Percentiles rank a stretch among this genome's conserved stretches.
These are phyloP conservation scores for Oscheius sp. DNA, from an alignment of 2,888 invertebrate genomes.

Conservation along the genomic window DNA sequence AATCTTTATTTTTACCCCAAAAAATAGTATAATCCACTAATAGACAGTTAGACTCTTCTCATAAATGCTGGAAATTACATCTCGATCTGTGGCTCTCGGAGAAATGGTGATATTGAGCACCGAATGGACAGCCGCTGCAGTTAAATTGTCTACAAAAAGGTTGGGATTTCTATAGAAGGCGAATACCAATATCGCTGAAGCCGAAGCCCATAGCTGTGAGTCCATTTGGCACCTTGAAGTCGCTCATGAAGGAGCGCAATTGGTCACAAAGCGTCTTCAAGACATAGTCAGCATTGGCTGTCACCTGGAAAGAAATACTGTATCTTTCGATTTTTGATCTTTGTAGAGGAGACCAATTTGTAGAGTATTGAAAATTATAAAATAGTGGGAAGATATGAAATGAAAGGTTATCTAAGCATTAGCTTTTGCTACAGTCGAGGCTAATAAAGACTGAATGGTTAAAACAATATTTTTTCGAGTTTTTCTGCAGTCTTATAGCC, in stretches of 20 bases:
- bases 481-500: too few species aligned
- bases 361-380: too few species aligned
- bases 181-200: constrained; percentile 41
- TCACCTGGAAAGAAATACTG: constrained; percentile 1
- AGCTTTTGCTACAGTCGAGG: too few species aligned
- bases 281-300: constrained; percentile 75
- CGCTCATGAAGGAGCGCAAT: constrained; percentile 81
- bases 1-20: too few species aligned
- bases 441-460: too few species aligned
- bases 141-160: constrained; percentile 44
- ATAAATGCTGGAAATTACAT: constrained; percentile 62
- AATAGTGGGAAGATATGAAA: too few species aligned
- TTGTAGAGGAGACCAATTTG: too few species aligned
- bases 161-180: neutral
- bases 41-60: constrained; percentile 64
- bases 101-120: constrained; percentile 63
- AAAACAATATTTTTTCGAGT: too few species aligned
- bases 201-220: constrained; percentile 80
- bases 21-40: too few species aligned
- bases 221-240: constrained; percentile 85
- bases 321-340: too few species aligned
- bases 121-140: constrained; percentile 61
- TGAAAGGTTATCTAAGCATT: too few species aligned
- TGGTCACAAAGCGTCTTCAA: constrained; percentile 80
- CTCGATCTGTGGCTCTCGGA: constrained; percentile 60